Base-by-base conservation (phyloP, 2,797 vertebrate genomes). In the Luscinia luscinia region DNA sequence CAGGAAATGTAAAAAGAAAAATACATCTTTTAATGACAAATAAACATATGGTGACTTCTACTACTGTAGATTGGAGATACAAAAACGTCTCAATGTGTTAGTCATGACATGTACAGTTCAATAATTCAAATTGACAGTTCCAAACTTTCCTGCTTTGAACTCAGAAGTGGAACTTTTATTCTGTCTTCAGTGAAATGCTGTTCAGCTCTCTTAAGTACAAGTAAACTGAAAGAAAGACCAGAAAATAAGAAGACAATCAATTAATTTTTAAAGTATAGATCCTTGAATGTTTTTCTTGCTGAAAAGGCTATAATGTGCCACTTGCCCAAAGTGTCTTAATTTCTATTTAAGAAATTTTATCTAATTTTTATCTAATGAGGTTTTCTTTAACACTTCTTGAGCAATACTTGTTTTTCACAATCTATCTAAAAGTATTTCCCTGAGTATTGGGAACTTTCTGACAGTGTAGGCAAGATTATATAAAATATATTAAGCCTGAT, bases 11-110 rank as follows among this genome's bases (percentile, higher is more conserved):
- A 30, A 38, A 48, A 58, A 62, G 14, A 58, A 64, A 41, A 62
- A 15, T 4, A 8, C 2, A 2, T 24, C 34, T 72, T 43, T 21
- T 21, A 45, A 30, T 67, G 17, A 46, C 1, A 0, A 26, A 55
- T 59, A 34, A 84, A 59, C 26, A 41, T 9, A 0, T 73, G n/a
- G 12, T 43, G 45, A 28, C 43, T 48, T 43, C 43, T 19, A 43
- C 32, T 91, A 63, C 1, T 84, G 40, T 38, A 40, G 41, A 46
- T 4, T 38, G 34, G 27, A 68, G 38, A 55, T 70, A 49, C 0
- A 66, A 45, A 66, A 61, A 15, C 66, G 38, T 66, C 24, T 85
- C 26, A 11, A 15, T 3, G 1, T 79, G 38, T 66, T 52, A 72
- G 49, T 61, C 13, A 18, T 66, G n/a, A 58, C 6, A 49, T 51